Percentiles rank a stretch among this genome's conserved stretches.
Evolutionary conservation across 1,140 invertebrate species (phyloP).

Genomic region (Akabosia matsudoensis): DNA sequence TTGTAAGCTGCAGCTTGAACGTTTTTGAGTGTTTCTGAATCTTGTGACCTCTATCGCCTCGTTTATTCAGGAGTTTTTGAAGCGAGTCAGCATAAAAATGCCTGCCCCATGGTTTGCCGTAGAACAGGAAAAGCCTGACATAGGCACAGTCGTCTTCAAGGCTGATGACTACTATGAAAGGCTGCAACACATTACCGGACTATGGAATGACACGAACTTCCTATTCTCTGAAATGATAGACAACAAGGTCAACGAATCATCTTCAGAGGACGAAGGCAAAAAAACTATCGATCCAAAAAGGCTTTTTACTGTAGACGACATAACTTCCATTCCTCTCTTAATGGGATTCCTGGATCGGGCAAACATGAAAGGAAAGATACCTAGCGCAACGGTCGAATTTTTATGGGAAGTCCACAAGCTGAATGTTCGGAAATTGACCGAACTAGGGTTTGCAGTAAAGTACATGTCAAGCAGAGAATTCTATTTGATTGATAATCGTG

Average conservation of each 20-base stretch:
- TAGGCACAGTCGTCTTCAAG: conserved; percentile 10
- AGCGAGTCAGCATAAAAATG: background rate
- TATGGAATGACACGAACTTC: conserved; percentile 4
- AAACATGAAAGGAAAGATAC: background rate
- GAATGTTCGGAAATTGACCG: background rate
- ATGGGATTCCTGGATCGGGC: background rate
- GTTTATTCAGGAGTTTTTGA: background rate
- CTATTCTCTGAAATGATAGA: background rate
- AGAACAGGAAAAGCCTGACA: conserved; percentile 4
- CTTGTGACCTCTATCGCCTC: background rate
- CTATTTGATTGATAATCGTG: background rate
- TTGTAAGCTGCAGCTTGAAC: no score
- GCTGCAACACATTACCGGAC: background rate
- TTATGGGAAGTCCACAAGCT: conserved; percentile 2
- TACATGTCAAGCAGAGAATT: background rate
- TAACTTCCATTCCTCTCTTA: background rate
- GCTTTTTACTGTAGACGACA: background rate
- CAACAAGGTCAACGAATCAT: no score
- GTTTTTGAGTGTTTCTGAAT: no score
- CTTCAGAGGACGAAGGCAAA: background rate
- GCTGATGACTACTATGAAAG: conserved; percentile 8
- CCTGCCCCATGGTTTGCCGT: background rate
- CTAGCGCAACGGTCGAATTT: background rate
- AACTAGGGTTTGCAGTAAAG: background rate
- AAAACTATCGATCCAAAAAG: background rate